Evolutionary conservation across 1,140 invertebrate species (phyloP).

Genomic region (Leguminivora glycinivorella): DNA sequence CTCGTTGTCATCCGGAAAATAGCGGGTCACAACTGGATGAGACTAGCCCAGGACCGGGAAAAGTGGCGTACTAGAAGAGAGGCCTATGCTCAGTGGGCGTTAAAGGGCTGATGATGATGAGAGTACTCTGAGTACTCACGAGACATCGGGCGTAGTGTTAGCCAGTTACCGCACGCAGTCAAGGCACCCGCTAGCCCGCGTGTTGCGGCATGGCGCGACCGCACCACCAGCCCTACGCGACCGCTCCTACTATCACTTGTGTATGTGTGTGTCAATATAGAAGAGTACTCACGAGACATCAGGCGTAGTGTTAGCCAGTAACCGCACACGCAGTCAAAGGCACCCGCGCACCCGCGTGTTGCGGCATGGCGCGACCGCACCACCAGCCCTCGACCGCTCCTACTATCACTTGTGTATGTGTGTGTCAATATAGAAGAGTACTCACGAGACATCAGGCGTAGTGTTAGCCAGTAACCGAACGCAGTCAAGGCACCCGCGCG

Average conservation of each 20-base stretch:
- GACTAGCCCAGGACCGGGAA: no score
- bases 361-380: conserved; percentile 65
- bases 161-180: conserved; percentile 90
- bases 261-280: no score
- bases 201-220: conserved; percentile 79
- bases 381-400: conserved; percentile 74
- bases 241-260: no score
- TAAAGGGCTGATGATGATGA: no score
- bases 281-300: conserved; percentile 84
- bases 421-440: no score
- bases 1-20: no score
- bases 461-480: conserved; percentile 89
- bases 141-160: conserved; percentile 86
- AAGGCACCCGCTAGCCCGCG: conserved; percentile 89
- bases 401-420: no score
- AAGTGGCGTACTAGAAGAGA: no score
- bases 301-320: conserved; percentile 87
- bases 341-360: conserved; percentile 90
- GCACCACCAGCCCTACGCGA: conserved; percentile 71
- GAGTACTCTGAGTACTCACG: conserved; percentile 83
- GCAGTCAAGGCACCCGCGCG: conserved; percentile 90
- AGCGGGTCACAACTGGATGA: no score
- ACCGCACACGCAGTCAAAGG: conserved; percentile 89
- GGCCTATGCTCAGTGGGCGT: no score
- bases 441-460: conserved; percentile 87